phyloP scores from a whole-genome alignment of 2,888 invertebrate species.

The Agapostemon virescens region DNA sequence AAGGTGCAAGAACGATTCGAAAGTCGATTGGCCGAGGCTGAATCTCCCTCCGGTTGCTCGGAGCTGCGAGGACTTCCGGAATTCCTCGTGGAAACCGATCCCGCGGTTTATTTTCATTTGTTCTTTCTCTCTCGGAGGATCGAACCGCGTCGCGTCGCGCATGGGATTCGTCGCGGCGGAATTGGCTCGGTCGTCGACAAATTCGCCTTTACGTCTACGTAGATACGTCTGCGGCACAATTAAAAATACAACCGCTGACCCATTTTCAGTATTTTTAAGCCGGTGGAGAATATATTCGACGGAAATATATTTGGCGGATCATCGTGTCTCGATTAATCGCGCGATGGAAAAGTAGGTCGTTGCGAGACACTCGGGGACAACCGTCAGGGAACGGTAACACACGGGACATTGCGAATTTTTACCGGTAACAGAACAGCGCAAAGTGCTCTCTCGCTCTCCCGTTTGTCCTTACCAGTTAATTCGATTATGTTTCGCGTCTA shows the following conservation, averaged over 20 bases:
- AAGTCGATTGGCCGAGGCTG: neutral
- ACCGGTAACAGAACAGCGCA: neutral
- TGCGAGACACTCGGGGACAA: slow-evolving; percentile 39
- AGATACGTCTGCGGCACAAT: slow-evolving; percentile 74
- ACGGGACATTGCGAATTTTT: slow-evolving; percentile 32
- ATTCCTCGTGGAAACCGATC: slow-evolving; percentile 47
- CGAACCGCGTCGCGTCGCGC: too few species aligned
- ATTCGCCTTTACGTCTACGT: slow-evolving; percentile 64
- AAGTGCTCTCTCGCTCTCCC: neutral
- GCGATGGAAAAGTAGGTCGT: slow-evolving; percentile 61
- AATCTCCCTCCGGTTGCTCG: neutral
- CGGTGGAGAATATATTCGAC: slow-evolving; percentile 52
- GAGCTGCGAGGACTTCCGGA: slow-evolving; percentile 31
- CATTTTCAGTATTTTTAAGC: slow-evolving; percentile 74
- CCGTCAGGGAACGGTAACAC: slow-evolving; percentile 23
- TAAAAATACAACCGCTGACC: slow-evolving; percentile 77
- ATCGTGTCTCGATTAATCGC: slow-evolving; percentile 66
- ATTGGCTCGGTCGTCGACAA: neutral
- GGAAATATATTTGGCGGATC: slow-evolving; percentile 70
- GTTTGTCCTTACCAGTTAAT: neutral
- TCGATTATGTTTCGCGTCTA: neutral
- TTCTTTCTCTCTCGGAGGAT: neutral
- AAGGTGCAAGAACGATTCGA: slow-evolving; percentile 48
- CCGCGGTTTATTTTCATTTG: too few species aligned
- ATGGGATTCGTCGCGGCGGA: neutral